phyloP scores from a whole-genome alignment of 2,113 vertebrate species.

The Campylomormyrus numenius region DNA sequence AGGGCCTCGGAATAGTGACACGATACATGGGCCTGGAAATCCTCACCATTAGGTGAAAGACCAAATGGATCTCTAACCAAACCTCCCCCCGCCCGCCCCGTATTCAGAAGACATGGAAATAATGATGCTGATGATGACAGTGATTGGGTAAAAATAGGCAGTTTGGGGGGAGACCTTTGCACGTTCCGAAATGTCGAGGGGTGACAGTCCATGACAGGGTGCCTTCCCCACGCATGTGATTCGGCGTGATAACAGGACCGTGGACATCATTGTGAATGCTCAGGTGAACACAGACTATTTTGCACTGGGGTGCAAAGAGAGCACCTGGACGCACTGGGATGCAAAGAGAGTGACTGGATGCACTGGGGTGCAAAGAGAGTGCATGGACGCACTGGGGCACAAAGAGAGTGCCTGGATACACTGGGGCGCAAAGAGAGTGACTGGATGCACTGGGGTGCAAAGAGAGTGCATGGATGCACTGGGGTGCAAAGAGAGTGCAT shows the following conservation, averaged over 20 bases:
- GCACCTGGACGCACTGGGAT: background rate
- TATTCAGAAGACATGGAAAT: background rate
- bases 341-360: background rate
- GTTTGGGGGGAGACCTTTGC: background rate
- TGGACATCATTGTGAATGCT: background rate
- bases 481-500: background rate
- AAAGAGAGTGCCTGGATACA: background rate
- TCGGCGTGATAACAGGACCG: background rate
- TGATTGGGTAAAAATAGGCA: background rate
- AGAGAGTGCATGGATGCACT: background rate
- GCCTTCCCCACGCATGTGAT: background rate
- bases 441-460: background rate
- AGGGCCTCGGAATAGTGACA: background rate
- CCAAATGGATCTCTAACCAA: background rate
- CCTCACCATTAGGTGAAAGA: background rate
- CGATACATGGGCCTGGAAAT: background rate
- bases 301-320: background rate
- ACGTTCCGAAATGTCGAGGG: background rate
- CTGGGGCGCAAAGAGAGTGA: background rate
- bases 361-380: background rate
- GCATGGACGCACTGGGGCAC: rapidly evolving
- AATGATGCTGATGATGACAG: background rate
- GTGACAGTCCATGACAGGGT: background rate
- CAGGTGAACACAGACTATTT: background rate
- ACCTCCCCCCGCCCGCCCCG: background rate